These are phyloP conservation scores for Rousettus leschenaultii DNA, from an alignment of 2,113 vertebrate genomes.

Conservation along the genomic window DNA sequence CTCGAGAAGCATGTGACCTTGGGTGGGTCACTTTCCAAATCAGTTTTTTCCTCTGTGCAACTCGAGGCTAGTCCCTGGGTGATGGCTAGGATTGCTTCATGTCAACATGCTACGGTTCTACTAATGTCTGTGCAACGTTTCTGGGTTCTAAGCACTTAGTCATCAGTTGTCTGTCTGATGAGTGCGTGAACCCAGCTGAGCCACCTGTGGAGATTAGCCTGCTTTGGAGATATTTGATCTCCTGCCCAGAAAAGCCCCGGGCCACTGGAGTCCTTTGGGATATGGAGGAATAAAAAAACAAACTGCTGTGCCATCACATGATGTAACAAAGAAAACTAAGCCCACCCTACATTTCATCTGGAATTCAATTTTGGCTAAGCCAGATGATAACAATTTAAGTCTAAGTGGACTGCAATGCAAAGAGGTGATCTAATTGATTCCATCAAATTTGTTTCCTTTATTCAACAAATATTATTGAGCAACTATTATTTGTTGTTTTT, in stretches of 20 bases:
- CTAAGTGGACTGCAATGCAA: not conserved
- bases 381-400: not conserved
- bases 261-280: not conserved
- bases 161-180: not conserved
- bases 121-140: not conserved
- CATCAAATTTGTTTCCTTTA: not conserved
- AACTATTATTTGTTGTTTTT: not conserved
- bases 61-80: not conserved
- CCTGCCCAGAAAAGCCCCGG: constrained; percentile 22
- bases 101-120: fast-evolving
- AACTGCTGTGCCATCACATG: not conserved
- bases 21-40: not conserved
- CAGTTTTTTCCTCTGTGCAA: not conserved
- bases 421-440: not conserved
- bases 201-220: not conserved
- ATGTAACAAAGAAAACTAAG: not conserved
- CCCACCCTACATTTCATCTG: not conserved
- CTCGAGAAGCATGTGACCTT: not conserved
- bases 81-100: not conserved
- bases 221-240: constrained; percentile 32
- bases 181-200: not conserved
- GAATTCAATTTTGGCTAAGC: not conserved
- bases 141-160: not conserved
- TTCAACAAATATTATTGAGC: not conserved
- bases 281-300: not conserved